Conservation (phyloP, 2,113 vertebrate species). For the Cromileptes altivelis region DNA sequence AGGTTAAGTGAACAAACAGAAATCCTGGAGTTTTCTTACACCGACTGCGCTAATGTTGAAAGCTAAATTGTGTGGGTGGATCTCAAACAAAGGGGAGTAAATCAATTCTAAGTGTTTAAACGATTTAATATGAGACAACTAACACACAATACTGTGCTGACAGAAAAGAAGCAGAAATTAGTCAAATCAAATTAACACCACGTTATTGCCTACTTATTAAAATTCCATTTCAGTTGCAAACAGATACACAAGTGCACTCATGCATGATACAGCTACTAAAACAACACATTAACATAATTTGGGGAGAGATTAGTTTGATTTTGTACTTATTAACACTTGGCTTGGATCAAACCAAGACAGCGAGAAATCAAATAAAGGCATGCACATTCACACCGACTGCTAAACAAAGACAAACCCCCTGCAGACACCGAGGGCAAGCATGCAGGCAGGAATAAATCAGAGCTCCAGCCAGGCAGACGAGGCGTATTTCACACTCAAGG, state of each 20-base stretch:
- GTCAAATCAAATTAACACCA: slow-evolving; percentile 10
- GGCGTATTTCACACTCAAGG: slow-evolving; percentile 77
- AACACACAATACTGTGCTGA: not conserved
- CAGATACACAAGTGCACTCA: slow-evolving; percentile 24
- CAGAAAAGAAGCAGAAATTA: slow-evolving; percentile 8
- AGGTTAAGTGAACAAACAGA: too few relatives aligned
- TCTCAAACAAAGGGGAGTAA: not conserved
- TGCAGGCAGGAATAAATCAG: slow-evolving; percentile 75
- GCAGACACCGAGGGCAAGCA: slow-evolving; percentile 53
- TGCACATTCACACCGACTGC: slow-evolving; percentile 10
- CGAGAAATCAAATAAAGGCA: slow-evolving; percentile 26
- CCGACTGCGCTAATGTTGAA: not conserved
- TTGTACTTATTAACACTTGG: slow-evolving; percentile 22
- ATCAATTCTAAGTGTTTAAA: not conserved
- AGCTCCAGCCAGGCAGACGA: slow-evolving; percentile 72
- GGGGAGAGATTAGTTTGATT: slow-evolving; percentile 35
- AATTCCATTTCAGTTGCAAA: slow-evolving; percentile 32
- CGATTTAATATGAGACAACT: not conserved
- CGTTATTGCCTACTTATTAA: slow-evolving; percentile 12
- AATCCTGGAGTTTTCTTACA: too few relatives aligned
- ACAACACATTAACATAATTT: slow-evolving; percentile 41
- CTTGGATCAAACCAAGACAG: not conserved
- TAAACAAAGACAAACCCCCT: slow-evolving; percentile 63
- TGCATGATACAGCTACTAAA: slow-evolving; percentile 17
- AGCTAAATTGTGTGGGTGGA: not conserved